Percentiles rank a stretch among this genome's conserved stretches.
phyloP scores from a whole-genome alignment of 2,113 vertebrate species.

The Labeo rohita region DNA sequence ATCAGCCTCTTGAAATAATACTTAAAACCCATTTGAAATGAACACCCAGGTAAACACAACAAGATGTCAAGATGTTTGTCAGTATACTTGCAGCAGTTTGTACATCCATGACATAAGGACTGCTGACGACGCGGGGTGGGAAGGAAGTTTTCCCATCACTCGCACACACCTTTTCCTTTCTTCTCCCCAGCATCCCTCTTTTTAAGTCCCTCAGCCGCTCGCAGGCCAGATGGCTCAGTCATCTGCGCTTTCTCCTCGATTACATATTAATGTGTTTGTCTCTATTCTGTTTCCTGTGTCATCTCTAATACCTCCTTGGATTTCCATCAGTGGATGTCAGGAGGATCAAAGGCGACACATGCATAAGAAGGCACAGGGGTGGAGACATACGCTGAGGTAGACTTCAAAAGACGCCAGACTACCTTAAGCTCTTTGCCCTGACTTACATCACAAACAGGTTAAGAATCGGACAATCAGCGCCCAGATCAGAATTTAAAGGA shows the following conservation, averaged over 20 bases:
- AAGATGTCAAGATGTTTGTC: neutral
- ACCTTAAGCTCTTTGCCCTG: constrained; percentile 30
- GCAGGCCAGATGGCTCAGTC: constrained; percentile 52
- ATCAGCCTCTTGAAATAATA: neutral
- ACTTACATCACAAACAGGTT: constrained; percentile 17
- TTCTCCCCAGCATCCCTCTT: neutral
- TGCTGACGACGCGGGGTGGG: no score
- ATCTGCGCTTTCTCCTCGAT: constrained; percentile 46
- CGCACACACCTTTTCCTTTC: neutral
- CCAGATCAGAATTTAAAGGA: constrained; percentile 1
- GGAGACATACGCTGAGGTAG: neutral
- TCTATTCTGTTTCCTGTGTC: constrained; percentile 48
- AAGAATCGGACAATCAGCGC: constrained; percentile 4
- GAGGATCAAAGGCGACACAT: constrained; percentile 47
- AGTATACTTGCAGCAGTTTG: neutral
- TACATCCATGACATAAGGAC: neutral
- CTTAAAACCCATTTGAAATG: neutral
- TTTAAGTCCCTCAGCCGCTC: constrained; percentile 27
- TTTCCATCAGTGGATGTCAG: constrained; percentile 26
- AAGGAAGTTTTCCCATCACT: constrained; percentile 5
- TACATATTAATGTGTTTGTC: constrained; percentile 56
- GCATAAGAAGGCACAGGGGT: constrained; percentile 31
- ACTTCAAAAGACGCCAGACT: constrained; percentile 30
- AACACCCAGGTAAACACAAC: neutral
- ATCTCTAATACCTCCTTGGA: constrained; percentile 42